A percentile compares a stretch with the other conserved stretches of the same genome.
phyloP scores from a whole-genome alignment of 2,113 vertebrate genomes.

The Carassius auratus region DNA sequence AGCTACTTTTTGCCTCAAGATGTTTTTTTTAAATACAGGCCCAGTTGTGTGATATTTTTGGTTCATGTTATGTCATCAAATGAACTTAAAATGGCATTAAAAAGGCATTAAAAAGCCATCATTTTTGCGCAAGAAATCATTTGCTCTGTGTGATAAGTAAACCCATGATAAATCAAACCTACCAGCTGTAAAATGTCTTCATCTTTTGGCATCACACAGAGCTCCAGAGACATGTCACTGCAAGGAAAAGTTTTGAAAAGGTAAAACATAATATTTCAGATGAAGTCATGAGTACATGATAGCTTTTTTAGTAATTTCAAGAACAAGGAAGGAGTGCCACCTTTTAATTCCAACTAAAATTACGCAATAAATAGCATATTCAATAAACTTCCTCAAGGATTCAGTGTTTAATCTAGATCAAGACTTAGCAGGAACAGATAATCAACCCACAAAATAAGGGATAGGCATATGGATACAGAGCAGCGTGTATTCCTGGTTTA shows the following conservation, averaged over 20 bases:
- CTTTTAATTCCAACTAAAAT: not conserved
- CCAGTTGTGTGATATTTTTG: too few relatives aligned
- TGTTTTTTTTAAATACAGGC: too few relatives aligned
- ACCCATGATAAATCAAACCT: constrained; percentile 61
- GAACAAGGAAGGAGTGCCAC: not conserved
- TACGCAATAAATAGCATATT: not conserved
- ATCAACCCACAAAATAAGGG: not conserved
- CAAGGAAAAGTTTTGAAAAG: constrained; percentile 49
- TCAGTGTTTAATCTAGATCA: not conserved
- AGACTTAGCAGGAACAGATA: too few relatives aligned
- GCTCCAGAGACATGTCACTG: constrained; percentile 91
- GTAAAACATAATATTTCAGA: not conserved
- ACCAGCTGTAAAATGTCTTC: constrained; percentile 98
- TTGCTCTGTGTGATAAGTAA: not conserved
- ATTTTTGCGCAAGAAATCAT: not conserved
- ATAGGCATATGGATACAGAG: not conserved
- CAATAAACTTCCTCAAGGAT: constrained; percentile 1
- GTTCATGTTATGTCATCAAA: too few relatives aligned
- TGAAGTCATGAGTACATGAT: not conserved
- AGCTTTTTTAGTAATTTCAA: not conserved
- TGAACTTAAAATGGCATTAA: too few relatives aligned
- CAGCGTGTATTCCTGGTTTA: not conserved
- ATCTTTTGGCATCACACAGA: constrained; percentile 99
- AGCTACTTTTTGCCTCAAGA: too few relatives aligned
- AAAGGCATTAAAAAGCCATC: not conserved